Base-by-base conservation (phyloP, 2,113 vertebrate genomes). In the Megaleporinus macrocephalus region DNA sequence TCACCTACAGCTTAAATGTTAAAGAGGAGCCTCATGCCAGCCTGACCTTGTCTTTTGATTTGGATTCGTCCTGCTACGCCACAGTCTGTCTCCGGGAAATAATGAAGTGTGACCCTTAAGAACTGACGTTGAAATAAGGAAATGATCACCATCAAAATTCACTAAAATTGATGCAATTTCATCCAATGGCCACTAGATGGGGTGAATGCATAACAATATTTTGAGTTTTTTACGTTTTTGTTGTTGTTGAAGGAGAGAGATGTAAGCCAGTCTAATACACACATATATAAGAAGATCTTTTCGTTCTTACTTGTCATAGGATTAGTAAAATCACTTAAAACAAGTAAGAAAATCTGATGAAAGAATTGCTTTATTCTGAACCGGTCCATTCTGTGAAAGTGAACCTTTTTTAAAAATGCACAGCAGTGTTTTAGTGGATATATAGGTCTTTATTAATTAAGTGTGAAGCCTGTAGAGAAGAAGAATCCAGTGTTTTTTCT, bases 1-100 rank as follows among this genome's bases (percentile, higher is more conserved):
- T 98, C 24, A 90, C 90, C 2, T 96, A 95, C 88, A 84, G 86
- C 5, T 91, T 96, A 44, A 90, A 86, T 57, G 81, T 89, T 75
- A 83, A 76, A 65, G 47, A 87, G 6, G 16, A 88, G 47, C 63
- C 30, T n/a, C n/a, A n/a, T n/a, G n/a, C n/a, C 1, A 44, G n/a
- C 10, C 95, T 99, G 81, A 89, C 81, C 44, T 3, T 99, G 55
- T 95, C 95, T 66, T 97, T 99, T 79, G 92, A 96, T 85, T 94
- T 99, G 73, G 94, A 96, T 72, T 91, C 96, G 26, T 98, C 98
- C 0, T 97, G 97, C 90, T 99, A 99, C 0, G 98, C 97, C 41
- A 99, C 98, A 0, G 89, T 97, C 72, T 98, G 94, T 90, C 94
- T 99, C 76, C 89, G 95, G 83, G 98, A 99, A 93, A 95, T 98